Conservation (phyloP, 1,140 invertebrate genomes). For the Drosophila aff. region DNA sequence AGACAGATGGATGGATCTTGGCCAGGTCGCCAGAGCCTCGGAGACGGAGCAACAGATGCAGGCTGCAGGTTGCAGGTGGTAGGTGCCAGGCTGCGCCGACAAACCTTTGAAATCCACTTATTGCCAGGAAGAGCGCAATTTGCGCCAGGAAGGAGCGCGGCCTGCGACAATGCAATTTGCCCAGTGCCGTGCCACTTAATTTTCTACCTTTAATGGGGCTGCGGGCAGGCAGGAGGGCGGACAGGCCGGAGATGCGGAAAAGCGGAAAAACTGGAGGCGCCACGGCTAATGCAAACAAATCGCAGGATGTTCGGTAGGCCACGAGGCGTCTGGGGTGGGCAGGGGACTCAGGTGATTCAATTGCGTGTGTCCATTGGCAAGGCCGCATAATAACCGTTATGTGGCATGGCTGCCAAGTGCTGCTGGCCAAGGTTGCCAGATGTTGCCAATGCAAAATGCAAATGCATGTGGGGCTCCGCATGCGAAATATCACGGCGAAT, state of each 20-base stretch:
- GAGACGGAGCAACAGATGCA: conserved; percentile 27
- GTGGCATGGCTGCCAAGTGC: conserved; percentile 27
- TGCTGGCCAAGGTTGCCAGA: conserved; percentile 33
- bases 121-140: conserved; percentile 68
- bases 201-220: conserved; percentile 50
- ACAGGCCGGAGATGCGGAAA: conserved; percentile 10
- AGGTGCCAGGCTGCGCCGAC: conserved; percentile 13
- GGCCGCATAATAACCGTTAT: conserved; percentile 32
- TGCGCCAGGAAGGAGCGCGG: conserved; percentile 59
- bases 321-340: not conserved
- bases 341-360: conserved; percentile 16
- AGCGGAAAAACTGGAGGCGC: conserved; percentile 59
- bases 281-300: conserved; percentile 39
- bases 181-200: conserved; percentile 52
- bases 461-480: conserved; percentile 44
- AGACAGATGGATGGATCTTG: conserved; percentile 21
- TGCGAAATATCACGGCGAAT: conserved; percentile 55
- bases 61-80: conserved; percentile 1
- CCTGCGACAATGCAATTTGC: conserved; percentile 69
- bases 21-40: conserved; percentile 13
- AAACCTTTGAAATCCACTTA: conserved; percentile 61
- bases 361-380: conserved; percentile 33
- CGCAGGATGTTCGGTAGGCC: conserved; percentile 13
- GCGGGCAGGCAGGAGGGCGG: conserved; percentile 47
- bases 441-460: conserved; percentile 41